Base-by-base conservation (phyloP, 2,888 invertebrate genomes). In the Ditula angustiorana region DNA sequence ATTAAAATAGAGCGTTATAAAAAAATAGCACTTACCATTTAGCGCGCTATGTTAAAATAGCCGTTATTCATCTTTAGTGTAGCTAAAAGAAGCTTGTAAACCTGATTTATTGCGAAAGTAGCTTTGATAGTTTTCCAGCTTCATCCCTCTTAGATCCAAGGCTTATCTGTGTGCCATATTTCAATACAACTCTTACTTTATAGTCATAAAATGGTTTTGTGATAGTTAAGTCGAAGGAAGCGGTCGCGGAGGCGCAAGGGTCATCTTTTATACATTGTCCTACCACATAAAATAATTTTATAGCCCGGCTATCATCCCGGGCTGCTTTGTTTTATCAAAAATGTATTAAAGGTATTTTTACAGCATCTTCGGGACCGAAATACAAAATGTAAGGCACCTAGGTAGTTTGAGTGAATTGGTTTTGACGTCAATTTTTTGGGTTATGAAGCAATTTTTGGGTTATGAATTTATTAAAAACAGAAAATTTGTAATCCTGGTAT, bases 261-360 rank as follows among this genome's bases (percentile, higher is more conserved):
- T 74, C 76, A 76, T 74, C 71, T 75, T 77, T 76, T 76, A 76
- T 75, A 74, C 72, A 74, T 74, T 71, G 61, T 71, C 68, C 69
- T 73, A 69, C 47, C 55, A 72, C 74, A 77, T 80, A 79, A 79
- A 81, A 79, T 78, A 47, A 77, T 76, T 77, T 81, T 79, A 81
- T 72, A 70, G 68, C 59, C 69, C 57, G 26, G 16, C 59, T 68
- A 70, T 67, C 56, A 68, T 69, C 49, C 64, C 49, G 62, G 55
- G 35, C 61, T 60, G 35, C 33, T 58, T 46, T 60, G 58, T 67
- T 60, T 13, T 41, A 61, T 16, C 33, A 47, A 30, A 56, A 44
- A 13, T 13, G 11, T 50, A 50, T 55, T 55, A 21, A 41, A 35
- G 55, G 10, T 52, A 30, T 30, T 52, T 47, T 52, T 52, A 52